These are phyloP conservation scores for Gymnorhina tibicen DNA, from an alignment of 2,113 vertebrate species.

Conservation along the genomic window DNA sequence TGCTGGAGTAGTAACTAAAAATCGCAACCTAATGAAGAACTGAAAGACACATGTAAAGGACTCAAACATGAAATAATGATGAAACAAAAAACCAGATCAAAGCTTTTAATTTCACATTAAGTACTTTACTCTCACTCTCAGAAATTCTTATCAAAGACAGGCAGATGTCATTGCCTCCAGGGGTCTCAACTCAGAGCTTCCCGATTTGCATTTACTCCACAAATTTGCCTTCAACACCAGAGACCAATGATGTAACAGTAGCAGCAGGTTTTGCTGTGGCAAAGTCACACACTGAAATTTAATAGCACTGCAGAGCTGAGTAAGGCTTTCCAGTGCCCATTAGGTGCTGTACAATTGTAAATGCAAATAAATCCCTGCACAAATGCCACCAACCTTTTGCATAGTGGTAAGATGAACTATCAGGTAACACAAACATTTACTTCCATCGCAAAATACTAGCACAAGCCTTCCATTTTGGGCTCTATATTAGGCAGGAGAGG, in stretches of 20 bases:
- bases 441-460: not conserved
- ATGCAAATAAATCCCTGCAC: not conserved
- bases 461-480: not conserved
- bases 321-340: not conserved
- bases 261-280: not conserved
- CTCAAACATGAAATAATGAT: constrained; percentile 6
- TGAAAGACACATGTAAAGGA: not conserved
- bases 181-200: not conserved
- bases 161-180: constrained; percentile 25
- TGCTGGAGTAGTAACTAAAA: not conserved
- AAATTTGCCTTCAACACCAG: not conserved
- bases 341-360: not conserved
- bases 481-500: not conserved
- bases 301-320: not conserved
- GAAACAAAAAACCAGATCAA: constrained; percentile 10
- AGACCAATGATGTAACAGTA: not conserved
- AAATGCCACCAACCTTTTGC: not conserved
- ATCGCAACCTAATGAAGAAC: not conserved
- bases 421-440: not conserved
- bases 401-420: not conserved
- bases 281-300: not conserved
- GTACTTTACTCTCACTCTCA: not conserved
- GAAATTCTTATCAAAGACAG: constrained; percentile 49
- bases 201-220: not conserved
- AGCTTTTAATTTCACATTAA: constrained; percentile 29